Evolutionary conservation across 2,888 invertebrate genomes (phyloP), one percentile per base, ranked within the genome.

Genomic region (Ectemnius cavifrons): DNA sequence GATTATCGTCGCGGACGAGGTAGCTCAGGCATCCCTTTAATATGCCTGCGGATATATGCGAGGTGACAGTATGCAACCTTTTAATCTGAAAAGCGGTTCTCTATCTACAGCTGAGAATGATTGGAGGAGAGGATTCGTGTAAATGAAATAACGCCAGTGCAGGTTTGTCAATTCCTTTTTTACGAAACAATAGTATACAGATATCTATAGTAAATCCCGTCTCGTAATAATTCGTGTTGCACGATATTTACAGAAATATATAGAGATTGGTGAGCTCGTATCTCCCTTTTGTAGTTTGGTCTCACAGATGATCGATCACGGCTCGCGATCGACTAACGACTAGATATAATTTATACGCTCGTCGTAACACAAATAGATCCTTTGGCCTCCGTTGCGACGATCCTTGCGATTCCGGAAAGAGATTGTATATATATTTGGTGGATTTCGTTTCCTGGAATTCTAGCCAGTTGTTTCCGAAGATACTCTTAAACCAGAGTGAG

Each of bases 171-270:
- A 72, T 72, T 66, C 52, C 66, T 86, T 86, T 85, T 84, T 85
- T 86, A 86, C 78, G 82, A 86, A 86, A 86, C 86, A 86, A 85
- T 86, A 84, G 79, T 84, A 80, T 87, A 87, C 84, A 87, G 81
- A 84, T 86, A 85, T 85, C 78, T 87, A 87, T 85, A 78, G 81
- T 85, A 84, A 81, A 85, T 87, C 80, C 75, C 84, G 84, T 83
- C 75, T 62, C 73, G 75, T 84, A 83, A 78, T 86, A 82, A 85
- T 85, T 81, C 78, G 79, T 81, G 77, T 79, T 75, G 68, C 71
- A 66, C 68, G 71, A 65, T 75, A 74, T 75, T 47, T 71, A 58
- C 68, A 46, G 57, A 46, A 74, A 59, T 71, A 47, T 62, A 37
- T 76, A 66, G 67, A 70, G 67, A 80, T 81, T 60, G 67, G 75